Evolutionary conservation across 2,797 vertebrate species (phyloP), one percentile per base, ranked within the genome.

Genomic region (Sylvia borin): DNA sequence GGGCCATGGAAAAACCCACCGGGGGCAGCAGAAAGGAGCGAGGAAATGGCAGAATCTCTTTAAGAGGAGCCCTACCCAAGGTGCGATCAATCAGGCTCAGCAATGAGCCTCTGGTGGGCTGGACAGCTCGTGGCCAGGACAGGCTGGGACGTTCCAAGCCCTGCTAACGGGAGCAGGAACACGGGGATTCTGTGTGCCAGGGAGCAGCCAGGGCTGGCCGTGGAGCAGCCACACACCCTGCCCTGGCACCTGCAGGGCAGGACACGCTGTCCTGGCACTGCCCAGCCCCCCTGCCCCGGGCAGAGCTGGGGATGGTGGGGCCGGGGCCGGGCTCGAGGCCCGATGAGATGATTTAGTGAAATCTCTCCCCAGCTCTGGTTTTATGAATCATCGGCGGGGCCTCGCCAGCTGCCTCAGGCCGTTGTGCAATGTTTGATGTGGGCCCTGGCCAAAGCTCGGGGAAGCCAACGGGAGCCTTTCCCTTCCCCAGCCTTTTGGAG

Each of bases 351-450:
- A 92, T 91, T 94, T 91, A 95, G 92, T 40, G 82, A 72, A 65
- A 74, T 88, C 82, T 47, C 76, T 94, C 81, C 78, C 45, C 86
- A 61, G 91, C 93, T 74, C 65, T 1, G 11, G 45, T 27, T 83
- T 82, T 71, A 53, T 94, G 95, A 96, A 93, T 97, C 93, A 94
- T 78, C 78, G 31, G 27, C 8, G 2, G 58, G 95, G 79, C 92
- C 94, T 68, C 32, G 78, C 95, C 96, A 96, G 93, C 95, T 95
- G 93, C 96, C 94, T 96, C 26, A 70, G 78, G 76, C 7, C 45
- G 84, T 96, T 93, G 93, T 80, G 93, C 95, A 97, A 96, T 92
- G 78, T 94, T 97, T 96, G 90, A 91, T 77, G 81, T 92, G 95
- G 96, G 95, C 75, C 87, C 48, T 60, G 85, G 93, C 95, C 95